Evolutionary conservation across 2,888 invertebrate species (phyloP).

Genomic region (Calameuta idolon): DNA sequence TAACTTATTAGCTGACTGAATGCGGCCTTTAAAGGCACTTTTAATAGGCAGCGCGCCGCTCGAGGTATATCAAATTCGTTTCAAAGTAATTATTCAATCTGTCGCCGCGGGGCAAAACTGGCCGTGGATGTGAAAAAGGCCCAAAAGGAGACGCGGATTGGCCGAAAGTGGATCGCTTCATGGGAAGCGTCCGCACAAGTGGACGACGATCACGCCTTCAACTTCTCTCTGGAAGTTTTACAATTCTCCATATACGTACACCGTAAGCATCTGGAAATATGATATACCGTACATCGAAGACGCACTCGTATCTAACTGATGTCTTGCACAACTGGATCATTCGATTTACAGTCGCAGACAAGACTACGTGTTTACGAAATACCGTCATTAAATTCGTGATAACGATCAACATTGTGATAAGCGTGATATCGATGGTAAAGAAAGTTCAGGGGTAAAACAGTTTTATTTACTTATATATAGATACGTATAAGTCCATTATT

Average conservation of each 20-base stretch:
- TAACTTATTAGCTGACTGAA: slow-evolving; percentile 9
- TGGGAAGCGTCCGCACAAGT: background rate
- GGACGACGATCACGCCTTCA: background rate
- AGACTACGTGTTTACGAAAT: background rate
- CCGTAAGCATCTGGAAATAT: background rate
- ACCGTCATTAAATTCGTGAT: background rate
- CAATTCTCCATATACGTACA: background rate
- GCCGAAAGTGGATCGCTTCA: slow-evolving; percentile 4
- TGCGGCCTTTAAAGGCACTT: slow-evolving; percentile 6
- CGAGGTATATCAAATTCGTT: slow-evolving; percentile 9
- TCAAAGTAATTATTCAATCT: slow-evolving; percentile 10
- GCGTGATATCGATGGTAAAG: background rate
- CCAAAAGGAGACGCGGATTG: slow-evolving; percentile 3
- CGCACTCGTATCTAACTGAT: background rate
- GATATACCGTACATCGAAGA: background rate
- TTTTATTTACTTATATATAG: background rate
- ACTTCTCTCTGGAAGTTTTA: background rate
- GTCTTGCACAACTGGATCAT: background rate
- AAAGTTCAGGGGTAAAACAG: background rate
- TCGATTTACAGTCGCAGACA: background rate
- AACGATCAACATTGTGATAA: background rate
- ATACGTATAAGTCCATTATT: background rate
- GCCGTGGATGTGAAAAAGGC: background rate
- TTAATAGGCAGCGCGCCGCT: slow-evolving; percentile 7
- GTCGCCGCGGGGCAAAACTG: slow-evolving; percentile 1